phyloP scores from a whole-genome alignment of 2,113 vertebrate genomes.

The Natator depressus region DNA sequence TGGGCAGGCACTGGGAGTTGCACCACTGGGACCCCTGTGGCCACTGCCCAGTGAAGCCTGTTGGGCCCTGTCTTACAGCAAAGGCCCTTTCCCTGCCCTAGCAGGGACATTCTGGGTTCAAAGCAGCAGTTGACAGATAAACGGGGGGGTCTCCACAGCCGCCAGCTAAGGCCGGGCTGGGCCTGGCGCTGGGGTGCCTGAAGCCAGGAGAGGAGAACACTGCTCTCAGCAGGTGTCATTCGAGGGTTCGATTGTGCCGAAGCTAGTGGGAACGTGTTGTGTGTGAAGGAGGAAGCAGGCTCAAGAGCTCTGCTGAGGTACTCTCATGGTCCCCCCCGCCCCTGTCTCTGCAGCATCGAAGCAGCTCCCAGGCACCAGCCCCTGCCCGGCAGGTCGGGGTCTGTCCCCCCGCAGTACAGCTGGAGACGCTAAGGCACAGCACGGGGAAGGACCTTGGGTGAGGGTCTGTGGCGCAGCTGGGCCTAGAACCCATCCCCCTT shows the following conservation, averaged over 20 bases:
- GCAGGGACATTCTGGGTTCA: not conserved
- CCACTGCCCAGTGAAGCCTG: no score
- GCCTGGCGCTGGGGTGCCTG: no score
- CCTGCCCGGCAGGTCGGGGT: no score
- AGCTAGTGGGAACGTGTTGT: no score
- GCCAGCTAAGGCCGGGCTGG: not conserved
- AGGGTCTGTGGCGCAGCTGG: not conserved
- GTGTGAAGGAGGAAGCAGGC: no score
- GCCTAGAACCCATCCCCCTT: not conserved
- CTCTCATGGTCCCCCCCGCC: no score
- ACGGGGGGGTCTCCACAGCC: not conserved
- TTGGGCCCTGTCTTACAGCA: not conserved
- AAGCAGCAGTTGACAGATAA: not conserved
- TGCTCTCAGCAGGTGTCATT: not conserved
- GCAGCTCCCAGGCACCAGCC: not conserved
- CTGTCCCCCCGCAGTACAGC: not conserved
- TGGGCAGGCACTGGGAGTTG: no score
- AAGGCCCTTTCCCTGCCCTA: no score
- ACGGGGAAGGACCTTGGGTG: not conserved
- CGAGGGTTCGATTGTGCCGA: not conserved
- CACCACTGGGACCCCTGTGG: no score
- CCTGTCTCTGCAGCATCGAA: no score
- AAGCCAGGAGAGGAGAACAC: not conserved
- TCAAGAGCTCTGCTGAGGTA: not conserved
- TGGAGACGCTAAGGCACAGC: not conserved